phyloP scores from a whole-genome alignment of 2,113 vertebrate genomes.

The Scatophagus argus region DNA sequence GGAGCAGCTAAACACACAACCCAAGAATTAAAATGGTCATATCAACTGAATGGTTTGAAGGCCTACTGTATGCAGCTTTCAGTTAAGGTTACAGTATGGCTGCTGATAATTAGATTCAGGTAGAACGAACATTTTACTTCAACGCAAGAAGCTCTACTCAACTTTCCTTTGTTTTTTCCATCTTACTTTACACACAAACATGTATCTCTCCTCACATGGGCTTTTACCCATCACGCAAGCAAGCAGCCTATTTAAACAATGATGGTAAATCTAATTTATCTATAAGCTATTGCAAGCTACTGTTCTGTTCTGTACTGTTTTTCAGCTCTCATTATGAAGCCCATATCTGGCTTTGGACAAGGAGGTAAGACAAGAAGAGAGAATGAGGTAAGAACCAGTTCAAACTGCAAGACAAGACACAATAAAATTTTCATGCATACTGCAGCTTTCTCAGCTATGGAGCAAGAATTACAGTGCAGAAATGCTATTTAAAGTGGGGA shows the following conservation, averaged over 20 bases:
- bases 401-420: conserved; percentile 48
- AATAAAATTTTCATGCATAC: conserved; percentile 72
- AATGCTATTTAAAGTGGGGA: conserved; percentile 53
- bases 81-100: conserved; percentile 20
- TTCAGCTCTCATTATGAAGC: conserved; percentile 26
- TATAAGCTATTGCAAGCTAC: conserved; percentile 21
- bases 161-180: neutral
- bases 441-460: conserved; percentile 39
- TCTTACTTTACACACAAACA: conserved; percentile 5
- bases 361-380: conserved; percentile 6
- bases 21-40: conserved; percentile 48
- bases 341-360: conserved; percentile 11
- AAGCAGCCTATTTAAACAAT: conserved; percentile 38
- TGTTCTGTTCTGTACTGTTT: conserved; percentile 2
- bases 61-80: conserved; percentile 14
- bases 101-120: conserved; percentile 22
- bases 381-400: conserved; percentile 39
- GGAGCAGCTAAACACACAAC: conserved; percentile 38
- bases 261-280: conserved; percentile 21
- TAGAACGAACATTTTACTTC: neutral
- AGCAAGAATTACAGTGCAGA: conserved; percentile 41
- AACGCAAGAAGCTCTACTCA: neutral
- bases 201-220: neutral
- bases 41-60: conserved; percentile 33
- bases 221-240: neutral